Evolutionary conservation across 92 coral and sea anemone genomes (phyloP).

Genomic region (Phenganax subtilis): DNA sequence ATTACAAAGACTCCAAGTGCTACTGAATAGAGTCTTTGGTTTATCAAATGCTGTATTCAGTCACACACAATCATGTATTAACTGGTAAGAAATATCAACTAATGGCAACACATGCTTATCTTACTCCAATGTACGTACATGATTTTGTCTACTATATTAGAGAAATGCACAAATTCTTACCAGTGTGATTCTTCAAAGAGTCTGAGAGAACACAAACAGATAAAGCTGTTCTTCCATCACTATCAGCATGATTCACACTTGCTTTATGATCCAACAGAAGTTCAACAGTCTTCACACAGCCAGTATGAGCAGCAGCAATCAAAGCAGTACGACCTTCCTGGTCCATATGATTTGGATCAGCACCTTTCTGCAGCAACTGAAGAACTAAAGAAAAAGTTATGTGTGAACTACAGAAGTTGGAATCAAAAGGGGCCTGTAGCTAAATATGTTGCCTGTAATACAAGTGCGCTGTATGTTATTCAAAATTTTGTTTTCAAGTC

Average conservation of each 20-base stretch:
- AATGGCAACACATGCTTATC: too few relatives aligned
- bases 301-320: slow-evolving; percentile 97
- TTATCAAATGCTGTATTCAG: too few relatives aligned
- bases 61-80: too few relatives aligned
- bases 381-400: slow-evolving; percentile 42
- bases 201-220: slow-evolving; percentile 84
- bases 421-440: too few relatives aligned
- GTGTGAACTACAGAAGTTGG: neutral
- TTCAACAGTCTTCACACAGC: slow-evolving; percentile 75
- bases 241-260: slow-evolving; percentile 84
- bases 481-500: too few relatives aligned
- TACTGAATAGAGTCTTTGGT: too few relatives aligned
- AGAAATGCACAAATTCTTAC: slow-evolving; percentile 20
- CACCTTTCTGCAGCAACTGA: slow-evolving; percentile 83
- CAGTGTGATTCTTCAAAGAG: slow-evolving; percentile 60
- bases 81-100: too few relatives aligned
- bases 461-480: too few relatives aligned
- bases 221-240: slow-evolving; percentile 94
- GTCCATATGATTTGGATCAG: slow-evolving; percentile 81
- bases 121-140: neutral
- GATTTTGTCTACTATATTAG: neutral
- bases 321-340: slow-evolving; percentile 93
- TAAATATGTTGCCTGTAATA: too few relatives aligned
- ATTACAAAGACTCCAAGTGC: too few relatives aligned
- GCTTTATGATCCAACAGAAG: slow-evolving; percentile 79